Conservation (phyloP, 2,113 vertebrate species). For the Sinocyclocheilus anophthalmus region DNA sequence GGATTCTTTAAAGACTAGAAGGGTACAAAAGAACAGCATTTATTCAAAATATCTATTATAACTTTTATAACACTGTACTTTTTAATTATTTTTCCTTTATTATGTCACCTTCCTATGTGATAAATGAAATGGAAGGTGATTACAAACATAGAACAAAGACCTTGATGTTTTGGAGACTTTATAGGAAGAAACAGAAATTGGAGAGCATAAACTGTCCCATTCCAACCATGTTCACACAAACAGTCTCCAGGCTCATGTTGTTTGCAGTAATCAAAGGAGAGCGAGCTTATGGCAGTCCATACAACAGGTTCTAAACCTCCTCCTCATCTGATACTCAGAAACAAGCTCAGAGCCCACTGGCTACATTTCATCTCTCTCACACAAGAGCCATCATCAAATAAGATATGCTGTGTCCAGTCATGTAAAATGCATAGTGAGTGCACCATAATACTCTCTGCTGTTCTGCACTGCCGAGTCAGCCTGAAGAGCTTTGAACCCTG, state of each 20-base stretch:
- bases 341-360: neutral
- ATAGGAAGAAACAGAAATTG: neutral
- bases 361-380: neutral
- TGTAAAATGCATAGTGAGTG: conserved; percentile 31
- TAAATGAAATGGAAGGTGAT: neutral
- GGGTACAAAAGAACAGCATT: neutral
- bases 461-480: conserved; percentile 2
- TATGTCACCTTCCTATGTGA: neutral
- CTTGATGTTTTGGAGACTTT: neutral
- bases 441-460: conserved; percentile 21
- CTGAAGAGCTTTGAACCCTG: conserved; percentile 22
- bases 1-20: neutral
- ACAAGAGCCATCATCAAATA: neutral
- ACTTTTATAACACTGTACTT: too few species aligned
- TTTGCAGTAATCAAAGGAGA: conserved; percentile 1
- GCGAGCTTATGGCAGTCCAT: neutral
- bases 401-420: conserved; percentile 14
- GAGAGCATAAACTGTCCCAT: neutral
- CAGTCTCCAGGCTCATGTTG: conserved; percentile 1
- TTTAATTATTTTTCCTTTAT: too few species aligned
- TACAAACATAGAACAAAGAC: neutral
- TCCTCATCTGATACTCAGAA: neutral
- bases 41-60: neutral
- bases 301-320: neutral
- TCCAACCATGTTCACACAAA: neutral